These are phyloP conservation scores for Ceyx margarethae DNA, from an alignment of 2,113 vertebrate genomes.

Conservation along the genomic window DNA sequence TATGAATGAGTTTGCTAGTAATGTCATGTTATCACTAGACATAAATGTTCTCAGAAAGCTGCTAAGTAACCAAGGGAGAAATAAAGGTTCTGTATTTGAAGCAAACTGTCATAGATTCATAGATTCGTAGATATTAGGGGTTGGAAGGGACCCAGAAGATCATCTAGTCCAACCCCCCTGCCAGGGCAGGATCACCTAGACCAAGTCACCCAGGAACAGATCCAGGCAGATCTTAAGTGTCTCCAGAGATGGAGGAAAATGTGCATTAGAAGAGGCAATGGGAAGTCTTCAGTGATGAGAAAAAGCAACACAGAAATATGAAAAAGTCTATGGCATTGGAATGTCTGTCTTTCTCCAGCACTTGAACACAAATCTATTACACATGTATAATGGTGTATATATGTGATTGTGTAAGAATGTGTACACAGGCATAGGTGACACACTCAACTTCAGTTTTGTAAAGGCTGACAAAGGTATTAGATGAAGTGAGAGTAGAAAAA, in stretches of 20 bases:
- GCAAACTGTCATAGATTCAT: not conserved
- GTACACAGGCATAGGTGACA: not conserved
- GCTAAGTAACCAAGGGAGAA: not conserved
- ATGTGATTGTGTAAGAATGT: not conserved
- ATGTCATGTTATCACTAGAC: not conserved
- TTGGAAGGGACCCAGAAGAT: too few relatives aligned
- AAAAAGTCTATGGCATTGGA: not conserved
- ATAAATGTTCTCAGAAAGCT: conserved; percentile 1
- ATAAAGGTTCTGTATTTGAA: conserved; percentile 3
- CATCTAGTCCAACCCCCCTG: too few relatives aligned
- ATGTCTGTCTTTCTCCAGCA: not conserved
- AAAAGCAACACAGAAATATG: not conserved
- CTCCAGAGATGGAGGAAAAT: not conserved
- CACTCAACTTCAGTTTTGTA: not conserved
- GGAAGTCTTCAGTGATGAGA: not conserved
- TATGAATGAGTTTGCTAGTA: conserved; percentile 2
- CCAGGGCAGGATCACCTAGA: too few relatives aligned
- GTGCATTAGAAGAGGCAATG: not conserved
- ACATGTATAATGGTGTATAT: accelerated
- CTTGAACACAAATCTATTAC: not conserved
- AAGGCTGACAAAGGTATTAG: not conserved
- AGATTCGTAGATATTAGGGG: too few relatives aligned
- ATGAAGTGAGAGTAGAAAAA: accelerated
- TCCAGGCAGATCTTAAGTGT: too few relatives aligned
- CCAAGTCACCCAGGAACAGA: too few relatives aligned